Evolutionary conservation across 2,888 invertebrate genomes (phyloP), one percentile per base, ranked within the genome.

Genomic region (Crioceris asparagi): DNA sequence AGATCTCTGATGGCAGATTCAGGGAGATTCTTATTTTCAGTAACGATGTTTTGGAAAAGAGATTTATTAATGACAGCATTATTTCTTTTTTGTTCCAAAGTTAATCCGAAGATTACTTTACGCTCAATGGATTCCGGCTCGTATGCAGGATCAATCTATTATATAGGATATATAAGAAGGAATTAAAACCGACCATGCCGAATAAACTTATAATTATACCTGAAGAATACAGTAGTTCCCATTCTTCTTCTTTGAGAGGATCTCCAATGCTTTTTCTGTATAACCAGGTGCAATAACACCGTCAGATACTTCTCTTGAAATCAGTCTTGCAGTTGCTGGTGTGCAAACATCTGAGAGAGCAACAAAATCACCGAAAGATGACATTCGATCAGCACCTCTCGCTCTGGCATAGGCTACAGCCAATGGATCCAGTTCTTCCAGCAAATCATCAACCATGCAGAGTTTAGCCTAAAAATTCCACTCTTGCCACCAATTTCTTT

Each of bases 271-370:
- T 50, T 82, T 85, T 0, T 75, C 67, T 0, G 78, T 71, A 61
- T 91, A 98, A 0, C 84, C 88, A 0, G 97, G 96, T 0, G 97
- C 97, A 50, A 98, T 85, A 32, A 98, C 83, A n/a, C 97, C 97
- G 65, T 98, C 97, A 0, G 96, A 97, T 0, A 97, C 96, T 69
- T 94, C 82, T 14, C 84, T 77, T 0, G 90, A 85, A 41, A 98
- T 91, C 38, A 98, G 85, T 59, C 75, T 79, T 0, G 98, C 97
- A 0, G 97, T 98, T 42, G 79, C 59, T 32, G 72, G 76, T 65
- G 98, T 97, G 59, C 97, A 98, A 1, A 68, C 64, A 60, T 94
- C 92, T 0, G 94, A 96, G 0, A 98, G 64, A 0, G 94, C 93
- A 21, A 97, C 77, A 64, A 97, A 97, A 67, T 98, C 98, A 0